phyloP scores from a whole-genome alignment of 2,888 invertebrate species.

The Himalopsyche tibetana region DNA sequence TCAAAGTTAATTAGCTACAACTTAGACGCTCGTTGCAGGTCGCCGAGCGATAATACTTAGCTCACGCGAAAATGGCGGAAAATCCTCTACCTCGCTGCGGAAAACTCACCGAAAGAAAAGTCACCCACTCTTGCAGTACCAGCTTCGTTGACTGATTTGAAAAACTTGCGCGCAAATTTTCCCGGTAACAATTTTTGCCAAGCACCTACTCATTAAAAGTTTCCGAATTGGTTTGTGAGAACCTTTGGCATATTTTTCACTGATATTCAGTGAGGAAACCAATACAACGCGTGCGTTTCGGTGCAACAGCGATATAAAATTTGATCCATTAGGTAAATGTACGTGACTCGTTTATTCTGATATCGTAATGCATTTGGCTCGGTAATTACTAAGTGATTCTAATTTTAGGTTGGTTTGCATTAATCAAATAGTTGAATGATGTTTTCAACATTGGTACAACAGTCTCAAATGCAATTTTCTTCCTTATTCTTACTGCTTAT shows the following conservation, averaged over 20 bases:
- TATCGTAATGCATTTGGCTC: background rate
- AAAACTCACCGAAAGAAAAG: slow-evolving; percentile 1
- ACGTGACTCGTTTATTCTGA: background rate
- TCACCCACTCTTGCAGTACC: slow-evolving; percentile 3
- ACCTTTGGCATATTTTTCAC: slow-evolving; percentile 14
- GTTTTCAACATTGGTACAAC: too few species aligned
- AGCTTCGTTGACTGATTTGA: slow-evolving; percentile 15
- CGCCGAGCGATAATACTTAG: background rate
- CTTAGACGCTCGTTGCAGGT: background rate
- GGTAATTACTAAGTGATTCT: background rate
- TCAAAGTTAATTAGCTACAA: slow-evolving; percentile 48
- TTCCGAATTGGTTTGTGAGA: background rate
- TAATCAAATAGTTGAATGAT: background rate
- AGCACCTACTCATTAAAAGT: slow-evolving; percentile 22
- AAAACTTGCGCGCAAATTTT: slow-evolving; percentile 18
- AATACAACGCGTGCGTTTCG: background rate
- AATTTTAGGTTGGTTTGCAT: background rate
- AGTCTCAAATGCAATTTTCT: too few species aligned
- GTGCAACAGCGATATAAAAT: background rate
- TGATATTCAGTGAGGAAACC: background rate
- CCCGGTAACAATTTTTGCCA: background rate
- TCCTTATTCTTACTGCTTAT: too few species aligned
- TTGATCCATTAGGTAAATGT: background rate
- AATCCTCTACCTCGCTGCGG: background rate
- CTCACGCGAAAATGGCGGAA: background rate